Conservation (phyloP, 2,797 vertebrate species). For the Ctenopoma multispine region DNA sequence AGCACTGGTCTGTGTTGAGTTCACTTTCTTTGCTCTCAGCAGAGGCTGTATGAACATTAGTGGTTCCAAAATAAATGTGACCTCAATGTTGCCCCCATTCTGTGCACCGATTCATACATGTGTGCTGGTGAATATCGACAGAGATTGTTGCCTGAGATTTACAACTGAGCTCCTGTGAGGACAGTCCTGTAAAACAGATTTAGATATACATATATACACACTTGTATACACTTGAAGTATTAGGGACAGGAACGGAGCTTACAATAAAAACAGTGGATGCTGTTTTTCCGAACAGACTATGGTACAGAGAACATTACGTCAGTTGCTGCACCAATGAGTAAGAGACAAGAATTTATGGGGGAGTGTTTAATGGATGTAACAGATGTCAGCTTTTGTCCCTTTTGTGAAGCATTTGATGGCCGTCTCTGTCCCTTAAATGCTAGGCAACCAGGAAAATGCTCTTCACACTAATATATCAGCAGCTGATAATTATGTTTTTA, state of each 20-base stretch:
- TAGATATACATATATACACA: no score
- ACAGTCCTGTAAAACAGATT: not conserved
- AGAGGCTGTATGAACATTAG: constrained; percentile 5
- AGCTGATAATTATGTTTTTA: not conserved
- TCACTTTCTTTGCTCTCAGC: not conserved
- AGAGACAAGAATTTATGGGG: not conserved
- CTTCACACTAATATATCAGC: not conserved
- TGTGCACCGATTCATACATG: no score
- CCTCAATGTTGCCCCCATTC: constrained; percentile 13
- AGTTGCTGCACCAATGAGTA: not conserved
- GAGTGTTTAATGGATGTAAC: constrained; percentile 5
- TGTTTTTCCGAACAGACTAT: not conserved
- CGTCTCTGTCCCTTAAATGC: not conserved
- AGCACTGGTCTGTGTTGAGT: not conserved
- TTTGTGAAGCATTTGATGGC: no score
- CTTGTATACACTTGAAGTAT: constrained; percentile 1
- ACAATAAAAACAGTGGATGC: not conserved
- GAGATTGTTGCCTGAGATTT: not conserved
- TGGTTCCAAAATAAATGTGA: constrained; percentile 20
- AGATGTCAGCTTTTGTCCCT: constrained; percentile 1
- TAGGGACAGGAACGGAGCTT: not conserved
- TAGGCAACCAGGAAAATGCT: constrained; percentile 1
- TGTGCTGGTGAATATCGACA: not conserved
- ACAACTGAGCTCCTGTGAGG: not conserved
- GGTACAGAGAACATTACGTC: not conserved